These are phyloP conservation scores for Umimayanthus kanabou DNA, from an alignment of 92 coral and sea anemone genomes.

Conservation along the genomic window DNA sequence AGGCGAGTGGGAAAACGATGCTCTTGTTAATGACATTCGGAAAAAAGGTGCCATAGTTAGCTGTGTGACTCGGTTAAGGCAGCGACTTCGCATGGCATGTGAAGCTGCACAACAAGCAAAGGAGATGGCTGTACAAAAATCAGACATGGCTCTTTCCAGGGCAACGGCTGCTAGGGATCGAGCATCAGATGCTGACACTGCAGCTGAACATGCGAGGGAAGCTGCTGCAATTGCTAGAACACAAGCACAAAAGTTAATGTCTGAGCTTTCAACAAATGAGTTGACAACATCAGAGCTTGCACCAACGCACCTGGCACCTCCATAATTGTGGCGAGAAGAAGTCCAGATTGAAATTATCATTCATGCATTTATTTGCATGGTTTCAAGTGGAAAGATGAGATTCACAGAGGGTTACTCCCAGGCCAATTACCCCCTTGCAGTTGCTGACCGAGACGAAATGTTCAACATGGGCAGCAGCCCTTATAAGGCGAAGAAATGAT, in stretches of 20 bases:
- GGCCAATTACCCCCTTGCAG: background rate
- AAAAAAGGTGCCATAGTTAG: conserved; percentile 78
- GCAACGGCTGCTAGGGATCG: conserved; percentile 87
- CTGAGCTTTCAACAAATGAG: conserved; percentile 18
- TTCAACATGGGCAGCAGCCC: background rate
- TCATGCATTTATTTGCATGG: conserved; percentile 32
- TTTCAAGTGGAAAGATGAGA: background rate
- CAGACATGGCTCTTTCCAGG: conserved; percentile 81
- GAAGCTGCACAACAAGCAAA: conserved; percentile 88
- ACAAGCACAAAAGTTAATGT: conserved; percentile 70
- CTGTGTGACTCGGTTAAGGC: conserved; percentile 81
- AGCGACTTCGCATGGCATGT: conserved; percentile 74
- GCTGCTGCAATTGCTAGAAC: conserved; percentile 71
- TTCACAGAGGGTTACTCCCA: background rate
- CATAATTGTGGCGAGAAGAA: background rate
- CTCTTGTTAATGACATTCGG: conserved; percentile 56
- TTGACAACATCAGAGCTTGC: background rate
- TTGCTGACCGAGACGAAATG: background rate
- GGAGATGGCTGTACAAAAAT: conserved; percentile 78
- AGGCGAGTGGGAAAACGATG: conserved; percentile 85
- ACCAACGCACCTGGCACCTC: conserved; percentile 26
- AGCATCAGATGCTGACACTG: conserved; percentile 74
- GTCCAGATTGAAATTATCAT: background rate
- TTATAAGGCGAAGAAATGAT: background rate
- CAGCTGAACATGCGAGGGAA: conserved; percentile 72